Evolutionary conservation across 1,140 invertebrate genomes (phyloP), one percentile per base, ranked within the genome.

Genomic region (Phymastichus coffea): DNA sequence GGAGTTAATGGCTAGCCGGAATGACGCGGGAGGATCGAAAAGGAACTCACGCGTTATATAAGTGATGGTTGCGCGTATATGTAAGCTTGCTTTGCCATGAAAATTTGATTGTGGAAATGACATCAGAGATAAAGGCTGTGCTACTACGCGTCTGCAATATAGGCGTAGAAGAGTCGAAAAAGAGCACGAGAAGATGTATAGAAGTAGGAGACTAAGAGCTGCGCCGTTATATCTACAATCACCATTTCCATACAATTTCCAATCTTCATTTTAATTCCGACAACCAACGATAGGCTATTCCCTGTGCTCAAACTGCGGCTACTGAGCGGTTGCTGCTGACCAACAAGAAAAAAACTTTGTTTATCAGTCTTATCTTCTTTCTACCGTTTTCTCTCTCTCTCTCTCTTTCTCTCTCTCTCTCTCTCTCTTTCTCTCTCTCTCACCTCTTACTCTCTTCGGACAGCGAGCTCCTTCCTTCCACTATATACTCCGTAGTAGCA

Each of bases 321-420:
- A 60, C 49, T 63, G 56, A 63, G 51, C 49, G 44, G 33, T 43
- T 59, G 44, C 54, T 55, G 4, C 33, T 41, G 35, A 19, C 46
- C 57, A 44, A 55, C 55, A 63, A 51, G 58, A 62, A 61, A 61
- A 66, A 63, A 64, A 64, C 61, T 60, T 63, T 64, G 51, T 65
- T 69, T 69, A 69, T 69, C 67, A 67, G 63, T 37, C 61, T 66
- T 70, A 67, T 70, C 65, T 55, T 35, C 20, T 25, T 66, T 66
- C 60, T 57, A 53, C 30, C 57, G 62, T 61, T 56, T 61, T 61
- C 59, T 56, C 47, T 15, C 52, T 47, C 15, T 40, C n/a, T 43
- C 49, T 22, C 12, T 6, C 3, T 35, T 20, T 33, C 51, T 51
- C 28, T 52, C 52, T 61, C 37, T 65, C 52, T 30, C 52, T 63